phyloP scores from a whole-genome alignment of 2,888 invertebrate genomes.

The Drosophila longiperda region DNA sequence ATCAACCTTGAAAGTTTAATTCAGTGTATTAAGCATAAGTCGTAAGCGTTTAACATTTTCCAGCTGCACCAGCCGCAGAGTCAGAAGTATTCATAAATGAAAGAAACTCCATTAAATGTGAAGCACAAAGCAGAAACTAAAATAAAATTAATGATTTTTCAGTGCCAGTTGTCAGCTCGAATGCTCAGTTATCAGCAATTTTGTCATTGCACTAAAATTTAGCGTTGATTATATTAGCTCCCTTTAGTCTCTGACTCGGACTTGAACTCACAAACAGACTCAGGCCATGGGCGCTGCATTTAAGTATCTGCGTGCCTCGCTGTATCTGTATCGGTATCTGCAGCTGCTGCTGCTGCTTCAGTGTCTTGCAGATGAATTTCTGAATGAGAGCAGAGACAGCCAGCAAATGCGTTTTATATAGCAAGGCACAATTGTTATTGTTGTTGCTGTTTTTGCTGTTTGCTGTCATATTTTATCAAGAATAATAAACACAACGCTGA shows the following conservation, averaged over 20 bases:
- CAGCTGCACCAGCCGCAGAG: conserved; percentile 28
- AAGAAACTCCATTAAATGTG: conserved; percentile 12
- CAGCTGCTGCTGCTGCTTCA: background rate
- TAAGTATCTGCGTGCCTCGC: conserved; percentile 17
- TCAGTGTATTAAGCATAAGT: conserved; percentile 39
- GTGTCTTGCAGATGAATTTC: conserved; percentile 72
- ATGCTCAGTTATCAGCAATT: conserved; percentile 73
- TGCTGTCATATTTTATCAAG: conserved; percentile 64
- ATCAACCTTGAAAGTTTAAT: conserved; percentile 57
- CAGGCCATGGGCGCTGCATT: conserved; percentile 28
- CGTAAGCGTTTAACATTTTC: conserved; percentile 30
- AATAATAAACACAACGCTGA: conserved; percentile 55
- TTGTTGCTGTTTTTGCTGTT: conserved; percentile 24
- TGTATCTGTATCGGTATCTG: conserved; percentile 34
- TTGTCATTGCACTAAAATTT: conserved; percentile 75
- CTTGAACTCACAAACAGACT: background rate
- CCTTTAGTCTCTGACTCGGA: background rate
- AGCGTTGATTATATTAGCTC: conserved; percentile 67
- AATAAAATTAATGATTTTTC: conserved; percentile 70
- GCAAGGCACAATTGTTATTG: conserved; percentile 34
- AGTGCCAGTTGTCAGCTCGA: conserved; percentile 20
- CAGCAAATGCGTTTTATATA: conserved; percentile 31
- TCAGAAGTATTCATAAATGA: conserved; percentile 14
- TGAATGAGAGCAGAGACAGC: conserved; percentile 40
- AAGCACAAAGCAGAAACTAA: conserved; percentile 44